Evolutionary conservation across 2,888 invertebrate genomes (phyloP).

Genomic region (Colostygia pectinataria): DNA sequence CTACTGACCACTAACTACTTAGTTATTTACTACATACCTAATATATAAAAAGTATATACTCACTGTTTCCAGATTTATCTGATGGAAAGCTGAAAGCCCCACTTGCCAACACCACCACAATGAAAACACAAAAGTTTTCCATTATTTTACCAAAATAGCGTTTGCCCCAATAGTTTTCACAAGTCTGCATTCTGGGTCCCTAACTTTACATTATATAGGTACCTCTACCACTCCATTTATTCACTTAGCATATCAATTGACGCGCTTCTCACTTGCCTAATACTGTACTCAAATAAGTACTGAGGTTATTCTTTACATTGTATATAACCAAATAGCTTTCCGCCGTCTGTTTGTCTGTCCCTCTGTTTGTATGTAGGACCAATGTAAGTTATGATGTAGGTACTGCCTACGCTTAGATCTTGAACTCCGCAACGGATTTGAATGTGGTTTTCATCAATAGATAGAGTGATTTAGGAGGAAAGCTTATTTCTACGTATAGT

Average conservation of each 20-base stretch:
- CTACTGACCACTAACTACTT: too few species aligned
- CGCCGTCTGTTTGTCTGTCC: too few species aligned
- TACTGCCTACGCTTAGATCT: too few species aligned
- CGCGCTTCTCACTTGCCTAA: conserved; percentile 32
- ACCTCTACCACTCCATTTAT: not conserved
- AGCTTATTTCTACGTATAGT: too few species aligned
- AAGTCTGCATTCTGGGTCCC: conserved; percentile 5
- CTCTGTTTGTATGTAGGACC: too few species aligned
- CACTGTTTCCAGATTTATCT: conserved; percentile 42
- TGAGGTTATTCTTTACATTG: too few species aligned
- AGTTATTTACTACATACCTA: too few species aligned
- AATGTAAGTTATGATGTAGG: too few species aligned
- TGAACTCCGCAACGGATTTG: too few species aligned
- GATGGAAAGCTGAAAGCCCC: conserved; percentile 48
- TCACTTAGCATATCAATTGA: conserved; percentile 17
- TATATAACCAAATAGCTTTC: too few species aligned
- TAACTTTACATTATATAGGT: conserved; percentile 37
- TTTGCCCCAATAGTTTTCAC: conserved; percentile 7
- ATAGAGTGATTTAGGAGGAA: too few species aligned
- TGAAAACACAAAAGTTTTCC: conserved; percentile 31
- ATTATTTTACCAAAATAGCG: conserved; percentile 31
- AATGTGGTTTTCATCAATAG: too few species aligned
- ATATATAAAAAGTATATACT: conserved; percentile 13
- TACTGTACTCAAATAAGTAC: conserved; percentile 18
- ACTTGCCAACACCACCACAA: conserved; percentile 43